A percentile compares a stretch with the other conserved stretches of the same genome.
Evolutionary conservation across 2,113 vertebrate genomes (phyloP).

Genomic region (Eurystomus gularis): DNA sequence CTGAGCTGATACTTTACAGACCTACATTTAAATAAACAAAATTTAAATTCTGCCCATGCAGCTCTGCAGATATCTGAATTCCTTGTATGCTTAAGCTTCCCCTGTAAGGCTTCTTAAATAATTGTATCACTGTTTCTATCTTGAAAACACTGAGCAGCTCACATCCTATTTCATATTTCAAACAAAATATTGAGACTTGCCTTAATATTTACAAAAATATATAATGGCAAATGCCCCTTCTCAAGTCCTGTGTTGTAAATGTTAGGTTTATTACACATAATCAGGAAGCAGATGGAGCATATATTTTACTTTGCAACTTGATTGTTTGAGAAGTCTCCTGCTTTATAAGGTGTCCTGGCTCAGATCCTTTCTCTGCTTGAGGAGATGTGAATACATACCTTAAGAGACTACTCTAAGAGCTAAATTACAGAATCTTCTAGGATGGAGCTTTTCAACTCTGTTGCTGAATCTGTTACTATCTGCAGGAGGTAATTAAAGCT

Average conservation of each 20-base stretch:
- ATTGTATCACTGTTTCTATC: neutral
- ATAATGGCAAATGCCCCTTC: neutral
- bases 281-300: neutral
- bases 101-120: neutral
- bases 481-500: neutral
- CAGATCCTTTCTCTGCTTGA: neutral
- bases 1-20: neutral
- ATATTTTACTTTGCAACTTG: neutral
- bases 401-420: neutral
- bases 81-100: neutral
- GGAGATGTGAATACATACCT: neutral
- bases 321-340: neutral
- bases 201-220: neutral
- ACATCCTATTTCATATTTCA: neutral
- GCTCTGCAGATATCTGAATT: neutral
- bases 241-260: neutral
- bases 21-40: neutral
- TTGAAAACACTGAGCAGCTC: neutral
- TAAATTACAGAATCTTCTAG: neutral
- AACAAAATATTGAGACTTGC: neutral
- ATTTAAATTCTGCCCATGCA: constrained; percentile 39
- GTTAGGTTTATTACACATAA: neutral
- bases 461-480: neutral
- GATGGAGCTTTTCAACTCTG: neutral
- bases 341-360: neutral